These are phyloP conservation scores for Exocentrus adspersus DNA, from an alignment of 2,888 invertebrate species.

Conservation along the genomic window DNA sequence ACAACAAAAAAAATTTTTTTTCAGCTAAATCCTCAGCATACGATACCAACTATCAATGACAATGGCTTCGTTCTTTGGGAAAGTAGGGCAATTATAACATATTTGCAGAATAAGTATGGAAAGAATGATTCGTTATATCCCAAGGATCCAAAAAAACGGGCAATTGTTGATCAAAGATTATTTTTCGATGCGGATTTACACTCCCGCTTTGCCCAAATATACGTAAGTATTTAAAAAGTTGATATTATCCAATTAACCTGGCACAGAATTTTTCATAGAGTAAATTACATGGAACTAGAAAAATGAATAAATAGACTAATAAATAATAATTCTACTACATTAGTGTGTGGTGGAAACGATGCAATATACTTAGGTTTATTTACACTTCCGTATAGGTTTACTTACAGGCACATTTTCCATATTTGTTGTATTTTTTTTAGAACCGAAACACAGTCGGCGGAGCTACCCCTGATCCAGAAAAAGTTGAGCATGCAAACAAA, in stretches of 20 bases:
- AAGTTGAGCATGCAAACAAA: neutral
- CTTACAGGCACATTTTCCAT: too few species aligned
- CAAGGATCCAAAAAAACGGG: slow-evolving; percentile 5
- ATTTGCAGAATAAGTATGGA: neutral
- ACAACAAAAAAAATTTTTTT: neutral
- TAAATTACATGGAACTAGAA: too few species aligned
- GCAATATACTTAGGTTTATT: too few species aligned
- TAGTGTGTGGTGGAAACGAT: too few species aligned
- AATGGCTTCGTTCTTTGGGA: slow-evolving; percentile 3
- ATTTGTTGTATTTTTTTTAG: neutral
- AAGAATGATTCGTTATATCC: slow-evolving; percentile 5
- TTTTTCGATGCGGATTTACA: neutral
- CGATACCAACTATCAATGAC: slow-evolving; percentile 4
- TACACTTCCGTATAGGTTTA: too few species aligned
- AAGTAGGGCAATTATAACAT: slow-evolving; percentile 3
- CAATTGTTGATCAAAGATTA: slow-evolving; percentile 3
- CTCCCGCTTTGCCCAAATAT: neutral
- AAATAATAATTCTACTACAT: too few species aligned
- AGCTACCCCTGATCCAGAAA: neutral
- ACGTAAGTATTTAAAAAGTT: neutral
- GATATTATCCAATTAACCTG: too few species aligned
- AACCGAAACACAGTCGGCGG: neutral
- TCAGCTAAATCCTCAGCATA: slow-evolving; percentile 11
- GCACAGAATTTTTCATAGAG: too few species aligned
- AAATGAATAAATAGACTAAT: too few species aligned